phyloP scores from a whole-genome alignment of 1,140 invertebrate genomes.

The Bombus superbus region DNA sequence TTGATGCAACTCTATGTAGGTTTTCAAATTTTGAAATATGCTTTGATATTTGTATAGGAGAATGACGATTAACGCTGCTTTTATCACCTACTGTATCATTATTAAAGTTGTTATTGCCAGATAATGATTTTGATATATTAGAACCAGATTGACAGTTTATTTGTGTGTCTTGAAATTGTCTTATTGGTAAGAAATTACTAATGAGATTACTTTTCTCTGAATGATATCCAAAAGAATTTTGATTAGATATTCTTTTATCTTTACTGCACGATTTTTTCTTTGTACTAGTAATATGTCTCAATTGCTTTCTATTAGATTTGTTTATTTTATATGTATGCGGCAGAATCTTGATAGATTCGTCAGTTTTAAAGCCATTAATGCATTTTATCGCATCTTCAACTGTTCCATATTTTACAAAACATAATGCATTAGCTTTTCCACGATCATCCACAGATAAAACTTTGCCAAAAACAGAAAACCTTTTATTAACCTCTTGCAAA shows the following conservation, averaged over 20 bases:
- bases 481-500: slow-evolving; percentile 9
- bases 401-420: slow-evolving; percentile 49
- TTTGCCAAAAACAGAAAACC: slow-evolving; percentile 61
- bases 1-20: neutral
- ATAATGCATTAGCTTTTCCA: slow-evolving; percentile 23
- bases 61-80: too few relatives aligned
- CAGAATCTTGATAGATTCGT: slow-evolving; percentile 37
- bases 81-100: neutral
- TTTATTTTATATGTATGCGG: slow-evolving; percentile 16
- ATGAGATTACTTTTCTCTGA: neutral
- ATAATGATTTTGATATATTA: neutral
- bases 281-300: neutral
- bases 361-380: slow-evolving; percentile 5
- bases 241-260: neutral
- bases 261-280: neutral
- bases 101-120: neutral
- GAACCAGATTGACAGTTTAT: neutral
- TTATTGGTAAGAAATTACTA: neutral
- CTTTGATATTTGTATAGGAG: neutral
- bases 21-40: neutral
- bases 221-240: neutral
- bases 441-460: slow-evolving; percentile 23
- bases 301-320: neutral
- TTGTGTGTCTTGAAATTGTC: neutral
- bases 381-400: slow-evolving; percentile 20